Evolutionary conservation across 2,888 invertebrate genomes (phyloP).

Genomic region (Mesoligia furuncula): DNA sequence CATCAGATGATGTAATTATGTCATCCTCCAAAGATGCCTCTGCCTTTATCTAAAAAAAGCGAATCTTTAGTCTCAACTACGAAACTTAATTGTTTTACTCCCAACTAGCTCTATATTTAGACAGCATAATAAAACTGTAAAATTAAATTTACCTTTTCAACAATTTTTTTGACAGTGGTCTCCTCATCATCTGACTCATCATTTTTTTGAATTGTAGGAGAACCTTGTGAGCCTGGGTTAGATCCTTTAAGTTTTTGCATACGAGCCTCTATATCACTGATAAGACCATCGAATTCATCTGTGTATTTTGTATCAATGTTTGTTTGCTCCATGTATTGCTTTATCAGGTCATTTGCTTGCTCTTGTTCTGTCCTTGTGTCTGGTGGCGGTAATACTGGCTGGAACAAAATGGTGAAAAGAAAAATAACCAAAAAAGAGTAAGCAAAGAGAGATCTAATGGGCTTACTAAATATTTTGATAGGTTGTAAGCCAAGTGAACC

Average conservation of each 20-base stretch:
- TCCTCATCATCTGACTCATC: slow-evolving; percentile 82
- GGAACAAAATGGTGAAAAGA: slow-evolving; percentile 46
- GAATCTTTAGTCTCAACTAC: not conserved
- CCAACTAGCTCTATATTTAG: too few relatives aligned
- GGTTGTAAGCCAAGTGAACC: not conserved
- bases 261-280: slow-evolving; percentile 80
- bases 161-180: slow-evolving; percentile 77
- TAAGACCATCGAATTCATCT: slow-evolving; percentile 81
- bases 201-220: slow-evolving; percentile 40
- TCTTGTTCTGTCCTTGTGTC: slow-evolving; percentile 93
- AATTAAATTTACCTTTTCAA: slow-evolving; percentile 79
- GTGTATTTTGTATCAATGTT: slow-evolving; percentile 85
- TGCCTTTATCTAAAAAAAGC: slow-evolving; percentile 74
- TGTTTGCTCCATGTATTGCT: slow-evolving; percentile 89
- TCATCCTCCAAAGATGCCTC: slow-evolving; percentile 79
- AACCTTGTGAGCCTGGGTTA: slow-evolving; percentile 34
- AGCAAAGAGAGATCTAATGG: not conserved
- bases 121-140: too few relatives aligned
- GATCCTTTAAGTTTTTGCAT: slow-evolving; percentile 78
- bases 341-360: slow-evolving; percentile 93
- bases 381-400: slow-evolving; percentile 84
- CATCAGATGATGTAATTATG: slow-evolving; percentile 80
- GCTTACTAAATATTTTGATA: not conserved
- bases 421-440: not conserved
- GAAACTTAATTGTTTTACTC: not conserved